A percentile compares a stretch with the other conserved stretches of the same genome.
These are phyloP conservation scores for Stomatorhinus ivindoensis DNA, from an alignment of 2,113 vertebrate species.

Conservation along the genomic window DNA sequence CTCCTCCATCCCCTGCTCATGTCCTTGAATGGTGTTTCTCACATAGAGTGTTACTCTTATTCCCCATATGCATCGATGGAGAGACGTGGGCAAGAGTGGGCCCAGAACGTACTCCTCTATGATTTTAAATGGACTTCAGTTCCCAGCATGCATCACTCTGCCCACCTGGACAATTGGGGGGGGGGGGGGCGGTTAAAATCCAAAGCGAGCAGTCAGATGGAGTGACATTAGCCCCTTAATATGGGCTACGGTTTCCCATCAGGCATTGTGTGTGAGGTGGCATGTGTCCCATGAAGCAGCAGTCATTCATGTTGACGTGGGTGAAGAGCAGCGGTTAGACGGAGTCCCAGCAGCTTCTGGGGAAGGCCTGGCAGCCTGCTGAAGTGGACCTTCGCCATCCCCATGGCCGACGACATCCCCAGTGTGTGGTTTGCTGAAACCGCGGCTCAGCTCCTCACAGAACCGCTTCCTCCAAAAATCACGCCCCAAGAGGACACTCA, in stretches of 20 bases:
- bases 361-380: not conserved
- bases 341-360: not conserved
- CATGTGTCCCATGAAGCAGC: not conserved
- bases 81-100: not conserved
- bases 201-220: not conserved
- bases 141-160: not conserved
- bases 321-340: not conserved
- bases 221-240: not conserved
- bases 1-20: constrained; percentile 3
- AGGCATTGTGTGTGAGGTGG: not conserved
- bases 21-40: not conserved
- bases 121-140: not conserved
- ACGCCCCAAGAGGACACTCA: not conserved
- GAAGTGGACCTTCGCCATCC: not conserved
- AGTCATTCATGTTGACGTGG: not conserved
- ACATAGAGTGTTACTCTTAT: not conserved
- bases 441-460: not conserved
- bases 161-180: not conserved
- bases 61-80: not conserved
- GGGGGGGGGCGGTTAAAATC: not conserved
- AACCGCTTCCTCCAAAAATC: not conserved
- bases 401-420: not conserved
- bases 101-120: not conserved
- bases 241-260: not conserved
- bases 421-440: not conserved